Percentiles rank a stretch among this genome's conserved stretches.
Evolutionary conservation across 2,797 vertebrate species (phyloP).

Genomic region (Sphaeramia orbicularis): DNA sequence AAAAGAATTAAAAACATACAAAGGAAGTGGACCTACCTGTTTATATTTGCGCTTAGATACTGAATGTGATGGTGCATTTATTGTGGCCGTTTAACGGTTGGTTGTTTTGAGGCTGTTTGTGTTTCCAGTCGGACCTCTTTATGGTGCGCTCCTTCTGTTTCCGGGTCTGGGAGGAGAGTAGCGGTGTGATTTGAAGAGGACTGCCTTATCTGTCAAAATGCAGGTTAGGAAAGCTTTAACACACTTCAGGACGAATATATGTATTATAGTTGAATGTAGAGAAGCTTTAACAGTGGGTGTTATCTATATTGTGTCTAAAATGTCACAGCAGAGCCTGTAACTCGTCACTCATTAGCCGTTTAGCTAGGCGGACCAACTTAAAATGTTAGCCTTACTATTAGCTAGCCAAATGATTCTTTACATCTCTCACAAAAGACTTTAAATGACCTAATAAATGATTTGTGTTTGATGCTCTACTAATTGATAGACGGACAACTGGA

Average conservation of each 20-base stretch:
- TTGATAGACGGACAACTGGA: too few species aligned
- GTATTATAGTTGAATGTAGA: accelerated
- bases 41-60: accelerated
- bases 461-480: too few species aligned
- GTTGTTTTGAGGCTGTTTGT: neutral
- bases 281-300: accelerated
- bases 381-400: neutral
- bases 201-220: constrained; percentile 58
- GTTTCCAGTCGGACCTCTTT: constrained; percentile 64
- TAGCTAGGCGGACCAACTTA: neutral
- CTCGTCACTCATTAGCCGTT: neutral
- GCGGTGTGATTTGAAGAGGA: constrained; percentile 67
- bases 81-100: accelerated
- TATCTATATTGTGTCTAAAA: neutral
- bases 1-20: accelerated
- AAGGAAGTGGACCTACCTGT: accelerated
- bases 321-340: neutral
- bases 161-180: constrained; percentile 49
- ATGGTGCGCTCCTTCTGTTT: constrained; percentile 68
- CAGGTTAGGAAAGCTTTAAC: constrained; percentile 69
- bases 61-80: accelerated
- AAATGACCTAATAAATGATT: neutral
- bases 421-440: accelerated
- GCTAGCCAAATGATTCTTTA: neutral
- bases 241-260: accelerated